Conservation (phyloP, 2,797 vertebrate species). For the Trachurus trachurus region DNA sequence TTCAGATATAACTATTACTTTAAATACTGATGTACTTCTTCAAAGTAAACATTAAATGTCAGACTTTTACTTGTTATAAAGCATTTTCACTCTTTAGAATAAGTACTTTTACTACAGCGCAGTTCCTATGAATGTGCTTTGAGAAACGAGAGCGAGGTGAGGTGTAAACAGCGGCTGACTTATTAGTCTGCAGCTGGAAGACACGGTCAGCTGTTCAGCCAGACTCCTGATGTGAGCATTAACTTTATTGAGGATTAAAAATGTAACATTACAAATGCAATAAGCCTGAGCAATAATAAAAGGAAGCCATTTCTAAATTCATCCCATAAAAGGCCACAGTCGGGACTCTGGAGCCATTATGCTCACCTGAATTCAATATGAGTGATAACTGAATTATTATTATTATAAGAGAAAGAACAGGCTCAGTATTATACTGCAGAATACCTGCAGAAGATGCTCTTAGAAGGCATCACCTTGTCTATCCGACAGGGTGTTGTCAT, state of each 20-base stretch:
- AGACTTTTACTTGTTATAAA: not conserved
- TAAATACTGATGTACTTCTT: not conserved
- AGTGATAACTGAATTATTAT: conserved; percentile 33
- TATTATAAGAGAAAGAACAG: conserved; percentile 22
- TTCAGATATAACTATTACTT: not conserved
- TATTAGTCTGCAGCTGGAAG: conserved; percentile 34
- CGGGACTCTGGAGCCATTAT: not conserved
- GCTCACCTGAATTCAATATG: conserved; percentile 32
- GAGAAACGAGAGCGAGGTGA: not conserved
- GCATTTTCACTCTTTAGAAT: conserved; percentile 1
- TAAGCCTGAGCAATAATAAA: conserved; percentile 39
- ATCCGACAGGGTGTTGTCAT: conserved; percentile 76
- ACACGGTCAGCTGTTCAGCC: conserved; percentile 36
- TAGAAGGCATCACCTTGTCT: conserved; percentile 63
- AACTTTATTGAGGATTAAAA: conserved; percentile 55
- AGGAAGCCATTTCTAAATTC: conserved; percentile 40
- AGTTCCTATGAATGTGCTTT: not conserved
- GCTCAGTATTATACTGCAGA: conserved; percentile 28
- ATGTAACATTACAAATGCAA: conserved; percentile 45
- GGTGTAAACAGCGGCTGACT: conserved; percentile 5
- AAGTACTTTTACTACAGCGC: not conserved
- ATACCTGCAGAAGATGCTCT: conserved; percentile 42
- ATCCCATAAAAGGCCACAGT: conserved; percentile 44
- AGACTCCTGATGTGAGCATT: conserved; percentile 44
- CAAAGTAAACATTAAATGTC: not conserved